Percentiles rank a stretch among this genome's conserved stretches.
Evolutionary conservation across 2,888 invertebrate species (phyloP).

Genomic region (Epinotia bilunana): DNA sequence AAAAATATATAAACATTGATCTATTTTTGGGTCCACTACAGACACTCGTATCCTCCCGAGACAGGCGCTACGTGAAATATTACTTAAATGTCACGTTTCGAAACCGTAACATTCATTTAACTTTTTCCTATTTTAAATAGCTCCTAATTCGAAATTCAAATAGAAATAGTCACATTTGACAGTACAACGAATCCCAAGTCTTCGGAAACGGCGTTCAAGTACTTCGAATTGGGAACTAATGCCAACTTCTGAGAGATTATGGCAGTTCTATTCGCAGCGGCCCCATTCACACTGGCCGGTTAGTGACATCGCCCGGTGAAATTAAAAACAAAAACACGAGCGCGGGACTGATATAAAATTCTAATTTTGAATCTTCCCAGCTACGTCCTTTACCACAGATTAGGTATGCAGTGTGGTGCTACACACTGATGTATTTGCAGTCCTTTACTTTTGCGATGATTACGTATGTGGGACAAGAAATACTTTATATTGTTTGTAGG

Average conservation of each 20-base stretch:
- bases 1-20: conserved; percentile 74
- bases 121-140: conserved; percentile 27
- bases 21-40: conserved; percentile 68
- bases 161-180: conserved; percentile 32
- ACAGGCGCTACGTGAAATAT: conserved; percentile 64
- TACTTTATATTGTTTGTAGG: background rate
- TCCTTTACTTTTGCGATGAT: background rate
- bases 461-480: background rate
- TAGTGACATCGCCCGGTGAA: conserved; percentile 72
- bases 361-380: conserved; percentile 77
- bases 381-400: conserved; percentile 56
- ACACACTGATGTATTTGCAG: background rate
- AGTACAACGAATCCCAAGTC: conserved; percentile 23
- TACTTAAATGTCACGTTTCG: conserved; percentile 59
- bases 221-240: conserved; percentile 15
- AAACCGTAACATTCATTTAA: conserved; percentile 40
- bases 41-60: conserved; percentile 54
- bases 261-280: conserved; percentile 65
- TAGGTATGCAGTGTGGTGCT: conserved; percentile 27
- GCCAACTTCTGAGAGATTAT: conserved; percentile 40
- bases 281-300: conserved; percentile 73
- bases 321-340: conserved; percentile 65
- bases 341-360: conserved; percentile 77
- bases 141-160: conserved; percentile 23
- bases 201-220: conserved; percentile 3